phyloP scores from a whole-genome alignment of 2,113 vertebrate genomes.

The Phyllostomus discolor region DNA sequence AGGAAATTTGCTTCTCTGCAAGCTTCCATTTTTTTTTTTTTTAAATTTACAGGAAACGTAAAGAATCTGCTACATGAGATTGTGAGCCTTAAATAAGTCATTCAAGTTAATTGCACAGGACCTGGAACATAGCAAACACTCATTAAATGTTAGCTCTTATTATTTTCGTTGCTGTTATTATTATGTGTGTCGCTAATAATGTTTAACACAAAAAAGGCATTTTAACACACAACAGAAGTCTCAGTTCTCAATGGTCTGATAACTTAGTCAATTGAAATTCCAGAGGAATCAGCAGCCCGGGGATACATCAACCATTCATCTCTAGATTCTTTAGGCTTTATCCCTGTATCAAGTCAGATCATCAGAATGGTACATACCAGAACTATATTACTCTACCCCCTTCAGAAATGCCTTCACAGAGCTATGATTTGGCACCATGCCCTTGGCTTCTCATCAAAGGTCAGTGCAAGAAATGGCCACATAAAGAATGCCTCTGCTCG shows the following conservation, averaged over 20 bases:
- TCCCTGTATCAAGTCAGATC: background rate
- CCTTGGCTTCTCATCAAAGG: constrained; percentile 56
- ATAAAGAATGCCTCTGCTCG: constrained; percentile 5
- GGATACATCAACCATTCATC: background rate
- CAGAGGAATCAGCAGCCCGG: background rate
- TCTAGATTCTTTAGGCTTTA: background rate
- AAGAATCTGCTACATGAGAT: background rate
- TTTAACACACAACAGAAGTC: background rate
- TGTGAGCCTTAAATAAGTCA: background rate
- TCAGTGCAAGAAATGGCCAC: background rate
- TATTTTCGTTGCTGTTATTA: background rate
- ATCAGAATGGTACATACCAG: background rate
- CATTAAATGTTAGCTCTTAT: background rate
- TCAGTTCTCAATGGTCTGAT: background rate
- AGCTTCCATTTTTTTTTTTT: background rate
- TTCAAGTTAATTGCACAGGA: background rate
- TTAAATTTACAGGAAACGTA: background rate
- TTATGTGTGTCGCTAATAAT: background rate
- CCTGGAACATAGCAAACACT: background rate
- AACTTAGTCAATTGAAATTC: constrained; percentile 20
- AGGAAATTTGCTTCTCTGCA: background rate
- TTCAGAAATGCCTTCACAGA: background rate
- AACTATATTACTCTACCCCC: background rate
- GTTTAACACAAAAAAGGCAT: background rate
- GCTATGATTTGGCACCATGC: background rate